Percentiles rank a stretch among this genome's conserved stretches.
Evolutionary conservation across 2,888 invertebrate genomes (phyloP).

Genomic region (Biston betularia): DNA sequence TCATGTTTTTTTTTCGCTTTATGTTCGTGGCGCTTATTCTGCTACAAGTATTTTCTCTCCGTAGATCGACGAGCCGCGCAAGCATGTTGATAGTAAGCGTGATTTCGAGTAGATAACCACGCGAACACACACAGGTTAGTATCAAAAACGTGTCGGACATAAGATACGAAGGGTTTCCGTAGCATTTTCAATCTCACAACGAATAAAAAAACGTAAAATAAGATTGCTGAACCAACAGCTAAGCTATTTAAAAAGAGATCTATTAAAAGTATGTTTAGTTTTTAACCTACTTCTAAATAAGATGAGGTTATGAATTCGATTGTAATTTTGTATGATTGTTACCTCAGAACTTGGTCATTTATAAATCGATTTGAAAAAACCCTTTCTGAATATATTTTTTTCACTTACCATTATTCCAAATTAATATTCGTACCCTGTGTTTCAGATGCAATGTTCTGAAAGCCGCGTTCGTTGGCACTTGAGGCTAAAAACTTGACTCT

Average conservation of each 20-base stretch:
- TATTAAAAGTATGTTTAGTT: too few species aligned
- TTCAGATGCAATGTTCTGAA: constrained; percentile 12
- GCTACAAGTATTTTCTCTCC: constrained; percentile 47
- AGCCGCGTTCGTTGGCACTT: constrained; percentile 6
- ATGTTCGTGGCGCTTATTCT: constrained; percentile 5
- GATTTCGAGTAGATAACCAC: constrained; percentile 26
- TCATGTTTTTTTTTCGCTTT: too few species aligned
- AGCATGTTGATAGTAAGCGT: constrained; percentile 25
- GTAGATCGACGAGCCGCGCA: constrained; percentile 52
- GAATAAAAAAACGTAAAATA: not conserved
- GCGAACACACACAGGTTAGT: constrained; percentile 25
- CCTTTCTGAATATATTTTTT: too few species aligned
- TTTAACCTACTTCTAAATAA: too few species aligned
- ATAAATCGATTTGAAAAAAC: too few species aligned
- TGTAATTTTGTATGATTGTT: too few species aligned
- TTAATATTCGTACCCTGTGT: constrained; percentile 4
- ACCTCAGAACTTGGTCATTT: too few species aligned
- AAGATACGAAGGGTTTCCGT: not conserved
- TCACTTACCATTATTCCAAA: not conserved
- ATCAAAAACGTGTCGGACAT: not conserved
- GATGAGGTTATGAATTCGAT: too few species aligned
- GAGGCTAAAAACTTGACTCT: not conserved
- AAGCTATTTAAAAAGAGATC: too few species aligned
- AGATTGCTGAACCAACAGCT: not conserved
- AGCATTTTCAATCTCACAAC: not conserved